Evolutionary conservation across 53 echinoderm and acorn worm genomes (phyloP), one percentile per base, ranked within the genome.

Genomic region (Hippasteria phrygiana): DNA sequence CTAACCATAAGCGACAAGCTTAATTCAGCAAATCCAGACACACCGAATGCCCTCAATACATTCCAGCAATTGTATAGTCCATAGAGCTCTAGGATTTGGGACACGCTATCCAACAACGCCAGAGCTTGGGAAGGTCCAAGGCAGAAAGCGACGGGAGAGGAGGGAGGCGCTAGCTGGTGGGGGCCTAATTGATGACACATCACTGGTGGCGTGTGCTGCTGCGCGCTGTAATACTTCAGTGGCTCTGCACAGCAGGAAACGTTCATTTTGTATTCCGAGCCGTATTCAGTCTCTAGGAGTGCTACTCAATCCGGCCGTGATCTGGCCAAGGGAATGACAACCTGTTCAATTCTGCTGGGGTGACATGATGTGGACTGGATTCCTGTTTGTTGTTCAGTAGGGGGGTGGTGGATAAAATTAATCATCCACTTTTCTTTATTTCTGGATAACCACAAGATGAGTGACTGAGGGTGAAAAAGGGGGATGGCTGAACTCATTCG

Each of bases 171-270:
- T 59, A 16, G 46, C 46, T 7, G 46, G 46, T 45, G 11, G 40
- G 22, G 40, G 22, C 41, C 50, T 76, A 76, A 76, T 76, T 76
- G 76, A 50, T 76, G 76, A 76, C 48, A 76, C 76, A 76, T 76
- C 50, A 76, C 54, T 29, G 9, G 17, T 18, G 34, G 20, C 17
- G 8, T 12, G 27, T 0, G 9, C 20, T 18, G 13, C 20, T 26
- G 20, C 5, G 31, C 16, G 7, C 31, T 40, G 17, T 27, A 50
- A 34, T 18, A 51, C 48, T 53, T 20, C 8, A 48, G 27, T 35
- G 29, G 32, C 43, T 48, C 27, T 76, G 43, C 48, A 29, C 51
- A 33, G 50, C 76, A 76, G 76, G 50, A 76, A 76, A 54, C 51
- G 76, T 33, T 37, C 54, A 76, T 76, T 76, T 76, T 16, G 53